phyloP scores from a whole-genome alignment of 2,888 invertebrate genomes.

The Hoplodrina blanda region DNA sequence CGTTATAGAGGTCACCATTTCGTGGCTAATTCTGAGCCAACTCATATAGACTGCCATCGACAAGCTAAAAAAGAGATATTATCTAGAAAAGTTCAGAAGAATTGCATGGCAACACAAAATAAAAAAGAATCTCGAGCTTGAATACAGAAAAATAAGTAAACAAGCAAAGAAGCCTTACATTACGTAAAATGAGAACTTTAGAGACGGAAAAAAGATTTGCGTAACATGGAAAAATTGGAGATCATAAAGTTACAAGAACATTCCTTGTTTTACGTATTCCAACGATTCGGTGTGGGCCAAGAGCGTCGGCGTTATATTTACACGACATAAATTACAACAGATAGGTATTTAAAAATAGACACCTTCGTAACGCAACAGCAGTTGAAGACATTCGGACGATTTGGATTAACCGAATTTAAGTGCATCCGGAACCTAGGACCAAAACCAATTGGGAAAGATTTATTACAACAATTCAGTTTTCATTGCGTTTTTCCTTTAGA shows the following conservation, averaged over 20 bases:
- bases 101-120: neutral
- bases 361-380: slow-evolving; percentile 46
- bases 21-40: too few relatives aligned
- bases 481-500: slow-evolving; percentile 43
- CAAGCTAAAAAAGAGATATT: neutral
- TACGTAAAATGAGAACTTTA: neutral
- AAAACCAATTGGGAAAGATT: slow-evolving; percentile 27
- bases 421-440: slow-evolving; percentile 53
- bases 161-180: neutral
- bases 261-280: slow-evolving; percentile 52
- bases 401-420: slow-evolving; percentile 40
- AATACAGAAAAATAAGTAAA: neutral
- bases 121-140: too few relatives aligned
- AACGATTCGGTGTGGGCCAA: slow-evolving; percentile 43
- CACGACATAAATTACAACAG: slow-evolving; percentile 60
- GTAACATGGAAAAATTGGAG: slow-evolving; percentile 15
- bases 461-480: slow-evolving; percentile 51
- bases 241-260: slow-evolving; percentile 41
- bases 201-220: neutral
- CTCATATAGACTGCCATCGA: neutral
- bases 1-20: too few relatives aligned
- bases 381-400: slow-evolving; percentile 36
- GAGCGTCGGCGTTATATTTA: slow-evolving; percentile 58
- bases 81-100: neutral
- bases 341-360: slow-evolving; percentile 57